Conservation (phyloP, 2,797 vertebrate genomes). For the Telmatherina bonti region DNA sequence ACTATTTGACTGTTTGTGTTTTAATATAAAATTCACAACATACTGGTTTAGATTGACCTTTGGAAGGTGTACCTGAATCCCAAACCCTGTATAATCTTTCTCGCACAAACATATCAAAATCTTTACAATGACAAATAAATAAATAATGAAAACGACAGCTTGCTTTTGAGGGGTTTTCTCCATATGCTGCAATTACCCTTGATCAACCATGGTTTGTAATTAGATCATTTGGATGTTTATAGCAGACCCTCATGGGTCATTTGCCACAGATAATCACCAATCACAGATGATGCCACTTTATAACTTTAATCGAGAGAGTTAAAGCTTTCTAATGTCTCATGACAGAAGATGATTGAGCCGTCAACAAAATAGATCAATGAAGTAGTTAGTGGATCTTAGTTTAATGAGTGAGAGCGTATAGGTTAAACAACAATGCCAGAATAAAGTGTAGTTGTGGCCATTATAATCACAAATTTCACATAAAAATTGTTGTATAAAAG, state of each 20-base stretch:
- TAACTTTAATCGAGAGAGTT: conserved; percentile 18
- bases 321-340: conserved; percentile 14
- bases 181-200: conserved; percentile 30
- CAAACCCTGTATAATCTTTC: conserved; percentile 6
- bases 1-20: too few species aligned
- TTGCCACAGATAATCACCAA: conserved; percentile 33
- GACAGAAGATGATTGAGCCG: conserved; percentile 1
- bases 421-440: background rate
- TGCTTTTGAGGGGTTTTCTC: conserved; percentile 29
- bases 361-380: conserved; percentile 12
- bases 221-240: conserved; percentile 45
- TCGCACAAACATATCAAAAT: conserved; percentile 12
- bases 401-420: background rate
- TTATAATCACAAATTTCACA: background rate
- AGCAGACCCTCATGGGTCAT: conserved; percentile 21
- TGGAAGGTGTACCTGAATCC: conserved; percentile 15
- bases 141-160: conserved; percentile 21
- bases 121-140: background rate
- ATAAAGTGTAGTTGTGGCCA: background rate
- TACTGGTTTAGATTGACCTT: background rate
- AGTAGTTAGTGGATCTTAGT: background rate
- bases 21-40: background rate
- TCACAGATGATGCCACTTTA: conserved; percentile 39
- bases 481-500: background rate
- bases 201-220: conserved; percentile 47